phyloP scores from a whole-genome alignment of 2,797 vertebrate genomes.

The Discoglossus pictus region DNA sequence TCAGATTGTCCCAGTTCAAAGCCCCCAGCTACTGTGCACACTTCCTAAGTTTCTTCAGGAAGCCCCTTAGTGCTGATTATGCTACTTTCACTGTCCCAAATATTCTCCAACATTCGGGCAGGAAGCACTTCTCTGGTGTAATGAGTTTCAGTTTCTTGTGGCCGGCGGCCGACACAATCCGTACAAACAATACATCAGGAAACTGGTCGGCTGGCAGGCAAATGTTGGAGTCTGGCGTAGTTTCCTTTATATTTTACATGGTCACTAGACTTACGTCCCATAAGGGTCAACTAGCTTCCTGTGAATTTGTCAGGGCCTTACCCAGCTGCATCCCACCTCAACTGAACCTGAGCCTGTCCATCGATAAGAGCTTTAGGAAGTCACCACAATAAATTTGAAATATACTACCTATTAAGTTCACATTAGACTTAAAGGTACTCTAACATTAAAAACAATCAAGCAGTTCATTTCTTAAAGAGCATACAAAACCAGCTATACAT shows the following conservation, averaged over 20 bases:
- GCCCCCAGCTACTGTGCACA: conserved; percentile 3
- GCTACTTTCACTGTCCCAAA: conserved; percentile 33
- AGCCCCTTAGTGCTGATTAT: not conserved
- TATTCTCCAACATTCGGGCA: conserved; percentile 65
- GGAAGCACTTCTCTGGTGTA: conserved; percentile 73
- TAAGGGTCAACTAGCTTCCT: conserved; percentile 10
- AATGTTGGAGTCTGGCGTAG: conserved; percentile 34
- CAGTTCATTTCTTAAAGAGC: no score
- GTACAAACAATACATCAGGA: conserved; percentile 73
- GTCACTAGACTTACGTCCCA: not conserved
- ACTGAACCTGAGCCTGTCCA: no score
- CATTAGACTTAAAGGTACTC: no score
- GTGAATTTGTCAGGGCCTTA: no score
- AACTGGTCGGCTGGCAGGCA: conserved; percentile 69
- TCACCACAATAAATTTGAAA: no score
- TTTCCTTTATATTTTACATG: conserved; percentile 7
- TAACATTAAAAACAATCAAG: no score
- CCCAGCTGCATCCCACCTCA: not conserved
- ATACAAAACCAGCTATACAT: no score
- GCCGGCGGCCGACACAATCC: conserved; percentile 61
- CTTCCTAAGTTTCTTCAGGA: not conserved
- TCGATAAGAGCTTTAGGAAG: no score
- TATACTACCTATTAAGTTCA: no score
- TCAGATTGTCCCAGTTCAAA: not conserved
- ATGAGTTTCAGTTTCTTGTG: conserved; percentile 56